Evolutionary conservation across 2,113 vertebrate species (phyloP).

Genomic region (Heterotis niloticus): DNA sequence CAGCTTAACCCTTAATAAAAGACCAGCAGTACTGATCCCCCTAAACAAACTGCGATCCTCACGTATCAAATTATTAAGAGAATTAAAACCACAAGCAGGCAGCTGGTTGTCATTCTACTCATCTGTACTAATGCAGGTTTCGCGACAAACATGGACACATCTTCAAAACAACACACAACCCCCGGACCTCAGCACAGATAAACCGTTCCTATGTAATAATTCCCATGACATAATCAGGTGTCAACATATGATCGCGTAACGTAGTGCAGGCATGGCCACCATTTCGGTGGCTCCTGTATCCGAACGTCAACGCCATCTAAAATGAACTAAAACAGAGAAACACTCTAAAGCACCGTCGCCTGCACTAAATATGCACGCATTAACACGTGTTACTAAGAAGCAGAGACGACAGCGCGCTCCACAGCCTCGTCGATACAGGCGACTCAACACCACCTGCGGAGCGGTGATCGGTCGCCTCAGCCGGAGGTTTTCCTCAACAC

Average conservation of each 20-base stretch:
- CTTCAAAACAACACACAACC: neutral
- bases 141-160: neutral
- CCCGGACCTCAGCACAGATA: neutral
- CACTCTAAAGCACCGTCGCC: neutral
- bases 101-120: neutral
- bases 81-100: neutral
- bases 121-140: neutral
- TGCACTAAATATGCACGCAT: neutral
- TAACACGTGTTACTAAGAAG: neutral
- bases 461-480: neutral
- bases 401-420: neutral
- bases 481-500: neutral
- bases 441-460: neutral
- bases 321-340: neutral
- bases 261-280: constrained; percentile 4
- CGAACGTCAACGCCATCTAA: neutral
- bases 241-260: neutral
- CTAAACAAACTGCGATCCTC: neutral
- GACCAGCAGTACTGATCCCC: neutral
- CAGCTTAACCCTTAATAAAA: neutral
- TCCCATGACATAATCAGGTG: constrained; percentile 10
- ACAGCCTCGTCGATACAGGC: neutral
- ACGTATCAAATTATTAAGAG: neutral
- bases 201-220: constrained; percentile 7
- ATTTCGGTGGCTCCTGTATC: no score